These are phyloP conservation scores for Timandra comae DNA, from an alignment of 2,888 invertebrate genomes.

Conservation along the genomic window DNA sequence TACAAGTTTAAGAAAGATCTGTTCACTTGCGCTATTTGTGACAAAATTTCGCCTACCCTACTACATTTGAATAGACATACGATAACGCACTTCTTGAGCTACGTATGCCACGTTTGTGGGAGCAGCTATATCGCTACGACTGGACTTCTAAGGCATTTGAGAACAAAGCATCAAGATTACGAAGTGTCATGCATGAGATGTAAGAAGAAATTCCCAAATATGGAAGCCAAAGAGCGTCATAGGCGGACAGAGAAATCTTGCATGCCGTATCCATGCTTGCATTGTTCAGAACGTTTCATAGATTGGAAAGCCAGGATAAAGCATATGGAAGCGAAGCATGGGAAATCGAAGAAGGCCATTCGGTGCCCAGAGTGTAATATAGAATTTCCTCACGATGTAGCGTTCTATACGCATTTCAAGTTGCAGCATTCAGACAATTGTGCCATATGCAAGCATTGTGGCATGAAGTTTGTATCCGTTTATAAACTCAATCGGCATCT, in stretches of 20 bases:
- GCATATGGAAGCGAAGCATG: conserved; percentile 58
- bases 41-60: conserved; percentile 49
- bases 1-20: conserved; percentile 46
- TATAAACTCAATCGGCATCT: conserved; percentile 56
- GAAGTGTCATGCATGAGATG: conserved; percentile 55
- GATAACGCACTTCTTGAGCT: conserved; percentile 57
- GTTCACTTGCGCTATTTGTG: conserved; percentile 52
- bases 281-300: conserved; percentile 54
- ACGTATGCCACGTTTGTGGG: conserved; percentile 62
- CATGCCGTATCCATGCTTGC: conserved; percentile 59
- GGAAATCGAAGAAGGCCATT: conserved; percentile 40
- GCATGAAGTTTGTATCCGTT: conserved; percentile 52
- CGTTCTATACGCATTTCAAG: conserved; percentile 60
- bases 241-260: conserved; percentile 53
- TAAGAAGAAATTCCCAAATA: conserved; percentile 52
- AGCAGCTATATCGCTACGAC: conserved; percentile 59
- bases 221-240: conserved; percentile 62
- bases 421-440: conserved; percentile 58
- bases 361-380: conserved; percentile 55
- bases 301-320: conserved; percentile 50
- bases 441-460: conserved; percentile 57
- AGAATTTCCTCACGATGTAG: conserved; percentile 44
- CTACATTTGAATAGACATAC: conserved; percentile 61
- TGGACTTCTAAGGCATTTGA: conserved; percentile 49
- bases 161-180: conserved; percentile 58